Evolutionary conservation across 2,797 vertebrate genomes (phyloP), one percentile per base, ranked within the genome.

Genomic region (Calcarius lapponicus): DNA sequence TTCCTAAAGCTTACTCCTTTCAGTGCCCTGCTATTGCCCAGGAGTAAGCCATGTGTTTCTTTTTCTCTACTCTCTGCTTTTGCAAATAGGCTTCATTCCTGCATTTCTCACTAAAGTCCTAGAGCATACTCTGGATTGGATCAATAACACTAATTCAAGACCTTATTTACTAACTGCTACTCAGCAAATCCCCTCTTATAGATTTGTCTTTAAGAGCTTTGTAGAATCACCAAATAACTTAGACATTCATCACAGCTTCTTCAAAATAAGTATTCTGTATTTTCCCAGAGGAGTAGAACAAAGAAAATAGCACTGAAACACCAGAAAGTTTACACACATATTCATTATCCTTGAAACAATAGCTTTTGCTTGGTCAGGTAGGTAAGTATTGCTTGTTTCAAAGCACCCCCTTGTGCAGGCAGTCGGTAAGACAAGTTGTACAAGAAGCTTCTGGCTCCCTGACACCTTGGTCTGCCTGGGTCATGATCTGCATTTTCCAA

Each of bases 371-470:
- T 79, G 40, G 22, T 42, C 1, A 0, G 50, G 13, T 78, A n/a
- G 64, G 42, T 50, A 70, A 62, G 45, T 67, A 90, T 93, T 92
- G 71, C 80, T 94, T 93, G 78, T 89, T 96, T 88, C 86, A 87
- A 95, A 93, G 93, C 87, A 92, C 95, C 92, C 92, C 88, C 94
- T 94, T 93, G 94, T 96, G 95, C 78, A 90, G 80, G 45, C 57
- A 81, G 34, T 74, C 43, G 76, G 94, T 92, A 95, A 93, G 71
- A 73, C 95, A 96, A 75, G 80, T 84, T 84, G 56, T 48, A n/a
- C 47, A 28, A 36, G 67, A 79, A 70, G 50, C 31, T 88, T 72
- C 56, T 92, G 74, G 19, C 62, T 86, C 18, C 16, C 47, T 69
- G 43, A 25, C 57, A 19, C 10, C 24, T 87, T 9, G 2, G 29